Base-by-base conservation (phyloP, 2,797 vertebrate genomes). In the Chelonia mydas region DNA sequence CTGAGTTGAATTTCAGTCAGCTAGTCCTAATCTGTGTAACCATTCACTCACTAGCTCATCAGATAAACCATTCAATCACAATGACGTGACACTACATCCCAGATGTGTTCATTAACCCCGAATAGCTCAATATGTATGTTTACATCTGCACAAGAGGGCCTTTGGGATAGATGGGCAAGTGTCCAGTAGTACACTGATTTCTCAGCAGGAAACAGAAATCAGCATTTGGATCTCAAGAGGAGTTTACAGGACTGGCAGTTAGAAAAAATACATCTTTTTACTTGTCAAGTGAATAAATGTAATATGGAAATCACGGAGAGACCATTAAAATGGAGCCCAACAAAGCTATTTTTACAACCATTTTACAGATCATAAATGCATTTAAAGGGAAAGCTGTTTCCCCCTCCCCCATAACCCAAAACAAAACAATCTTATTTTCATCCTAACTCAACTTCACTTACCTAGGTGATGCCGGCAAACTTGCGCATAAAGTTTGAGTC, bases 381-480 rank as follows among this genome's bases (percentile, higher is more conserved):
- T 9, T 50, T 61, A 37, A 8, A 83, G 31, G 6, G 88, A n/a
- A 65, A 68, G 3, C 15, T 6, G 5, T 2, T 11, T 2, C 83
- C 21, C 19, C 16, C 49, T 5, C 57, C 8, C 28, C 16, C 31
- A 65, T 31, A 41, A 65, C 59, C 54, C 51, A 51, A 86, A 47
- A 8, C 0, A 0, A 3, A 33, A 6, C 5, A n/a, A 55, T 74
- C 41, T 49, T 28, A 11, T 11, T 31, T 57, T 31, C 6, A 9
- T n/a, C 68, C 47, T 17, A 13, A 16, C 4, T 23, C 51, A 5
- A 28, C 15, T n/a, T 55, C 45, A 53, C 97, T 98, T 95, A 99
- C 99, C 99, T 77, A 99, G 98, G 97, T 99, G 99, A 96, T 99
- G 98, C 93, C 99, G 99, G 97, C 99, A 99, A 94, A 99, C 98